phyloP scores from a whole-genome alignment of 53 echinoderm and acorn worm species.

The Temnopleurus reevesii region DNA sequence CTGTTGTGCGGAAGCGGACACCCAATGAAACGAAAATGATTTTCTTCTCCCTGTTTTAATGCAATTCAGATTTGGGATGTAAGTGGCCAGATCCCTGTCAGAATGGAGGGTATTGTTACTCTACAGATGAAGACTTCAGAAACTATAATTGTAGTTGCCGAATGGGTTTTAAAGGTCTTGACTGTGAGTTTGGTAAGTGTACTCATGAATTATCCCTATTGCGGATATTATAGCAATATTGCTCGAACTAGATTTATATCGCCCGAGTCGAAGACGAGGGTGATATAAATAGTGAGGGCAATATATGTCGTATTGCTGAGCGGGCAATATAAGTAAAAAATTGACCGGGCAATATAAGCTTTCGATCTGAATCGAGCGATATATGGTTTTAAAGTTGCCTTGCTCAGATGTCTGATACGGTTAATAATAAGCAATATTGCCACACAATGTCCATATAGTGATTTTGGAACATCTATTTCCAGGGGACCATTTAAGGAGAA shows the following conservation, averaged over 20 bases:
- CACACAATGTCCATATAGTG: too few relatives aligned
- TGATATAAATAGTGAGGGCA: too few relatives aligned
- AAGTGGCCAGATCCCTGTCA: not conserved
- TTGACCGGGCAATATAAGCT: not conserved
- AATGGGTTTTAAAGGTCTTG: not conserved
- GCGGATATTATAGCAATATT: not conserved
- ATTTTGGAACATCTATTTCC: too few relatives aligned
- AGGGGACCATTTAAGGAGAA: too few relatives aligned
- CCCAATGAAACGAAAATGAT: not conserved
- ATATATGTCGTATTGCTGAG: too few relatives aligned
- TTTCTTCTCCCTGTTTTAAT: not conserved
- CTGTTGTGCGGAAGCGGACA: too few relatives aligned
- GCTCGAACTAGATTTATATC: too few relatives aligned
- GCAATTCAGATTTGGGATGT: not conserved
- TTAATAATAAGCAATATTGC: too few relatives aligned
- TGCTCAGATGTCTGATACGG: too few relatives aligned
- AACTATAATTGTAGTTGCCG: not conserved
- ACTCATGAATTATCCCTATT: not conserved
- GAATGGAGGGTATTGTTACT: not conserved
- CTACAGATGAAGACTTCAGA: not conserved
- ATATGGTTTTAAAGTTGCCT: too few relatives aligned
- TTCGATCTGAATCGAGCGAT: not conserved
- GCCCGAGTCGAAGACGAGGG: too few relatives aligned
- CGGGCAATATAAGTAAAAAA: not conserved
- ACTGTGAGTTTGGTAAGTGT: constrained; percentile 11